Conservation (phyloP, 1,140 invertebrate species). For the Sweltsa coloradensis region DNA sequence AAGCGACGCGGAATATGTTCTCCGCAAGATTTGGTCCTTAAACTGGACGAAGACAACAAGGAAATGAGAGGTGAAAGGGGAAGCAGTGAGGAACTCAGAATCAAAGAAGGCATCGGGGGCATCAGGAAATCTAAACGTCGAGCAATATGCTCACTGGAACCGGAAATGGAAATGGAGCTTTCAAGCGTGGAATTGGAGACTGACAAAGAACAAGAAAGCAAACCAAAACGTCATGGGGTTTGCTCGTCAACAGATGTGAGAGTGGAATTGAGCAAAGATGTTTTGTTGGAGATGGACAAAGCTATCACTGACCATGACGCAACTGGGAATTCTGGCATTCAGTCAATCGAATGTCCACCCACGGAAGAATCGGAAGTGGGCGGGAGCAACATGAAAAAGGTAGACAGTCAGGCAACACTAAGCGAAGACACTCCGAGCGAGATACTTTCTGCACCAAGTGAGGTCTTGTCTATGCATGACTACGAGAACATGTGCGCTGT, state of each 20-base stretch:
- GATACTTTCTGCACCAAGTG: constrained; percentile 44
- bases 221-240: constrained; percentile 39
- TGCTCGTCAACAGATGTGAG: constrained; percentile 36
- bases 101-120: background rate
- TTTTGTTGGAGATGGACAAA: constrained; percentile 15
- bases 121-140: constrained; percentile 7
- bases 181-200: no score
- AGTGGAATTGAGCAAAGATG: constrained; percentile 24
- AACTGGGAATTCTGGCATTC: no score
- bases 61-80: background rate
- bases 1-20: constrained; percentile 33
- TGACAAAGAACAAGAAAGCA: background rate
- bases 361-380: no score
- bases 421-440: constrained; percentile 40
- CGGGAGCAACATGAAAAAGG: no score
- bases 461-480: constrained; percentile 47
- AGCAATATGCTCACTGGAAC: constrained; percentile 8
- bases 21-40: constrained; percentile 31
- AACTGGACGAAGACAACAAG: constrained; percentile 21
- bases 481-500: constrained; percentile 55
- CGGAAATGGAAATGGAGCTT: constrained; percentile 6
- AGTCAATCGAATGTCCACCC: no score
- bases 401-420: constrained; percentile 15
- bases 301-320: constrained; percentile 23
- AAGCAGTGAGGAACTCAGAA: background rate